A percentile compares a stretch with the other conserved stretches of the same genome.
phyloP scores from a whole-genome alignment of 2,888 invertebrate genomes.

The Trichacis sp. region DNA sequence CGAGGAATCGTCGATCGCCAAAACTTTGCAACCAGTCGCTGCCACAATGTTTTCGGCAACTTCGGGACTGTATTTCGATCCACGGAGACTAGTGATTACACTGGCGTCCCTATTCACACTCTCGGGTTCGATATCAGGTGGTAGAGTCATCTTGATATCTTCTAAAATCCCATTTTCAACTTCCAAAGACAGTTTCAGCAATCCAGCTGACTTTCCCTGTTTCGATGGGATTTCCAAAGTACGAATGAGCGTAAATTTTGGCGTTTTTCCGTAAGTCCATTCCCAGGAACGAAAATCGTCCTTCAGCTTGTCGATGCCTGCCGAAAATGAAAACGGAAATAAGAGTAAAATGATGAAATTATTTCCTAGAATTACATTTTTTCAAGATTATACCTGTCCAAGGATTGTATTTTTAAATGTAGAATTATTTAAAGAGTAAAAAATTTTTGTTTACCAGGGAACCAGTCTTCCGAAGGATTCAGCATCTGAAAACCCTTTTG shows the following conservation, averaged over 20 bases:
- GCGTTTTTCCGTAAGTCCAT: slow-evolving; percentile 90
- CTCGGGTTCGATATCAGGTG: slow-evolving; percentile 73
- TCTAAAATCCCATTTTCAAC: slow-evolving; percentile 77
- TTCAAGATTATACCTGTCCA: no score
- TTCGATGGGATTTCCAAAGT: slow-evolving; percentile 73
- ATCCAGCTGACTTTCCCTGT: slow-evolving; percentile 45
- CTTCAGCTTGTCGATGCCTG: slow-evolving; percentile 79
- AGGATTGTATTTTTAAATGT: no score
- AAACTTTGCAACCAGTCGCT: slow-evolving; percentile 62
- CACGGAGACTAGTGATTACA: slow-evolving; percentile 76
- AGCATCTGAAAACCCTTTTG: slow-evolving; percentile 88
- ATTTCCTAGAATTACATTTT: no score
- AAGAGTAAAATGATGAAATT: background rate
- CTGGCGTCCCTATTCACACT: slow-evolving; percentile 77
- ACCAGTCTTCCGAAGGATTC: slow-evolving; percentile 90
- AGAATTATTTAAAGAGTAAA: no score
- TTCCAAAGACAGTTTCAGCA: slow-evolving; percentile 75
- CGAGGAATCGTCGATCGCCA: slow-evolving; percentile 46
- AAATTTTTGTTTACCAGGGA: slow-evolving; percentile 84
- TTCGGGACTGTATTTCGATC: slow-evolving; percentile 75
- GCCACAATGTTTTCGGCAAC: slow-evolving; percentile 73
- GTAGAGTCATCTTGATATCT: slow-evolving; percentile 76
- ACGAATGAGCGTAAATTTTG: slow-evolving; percentile 82
- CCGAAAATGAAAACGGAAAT: slow-evolving; percentile 10
- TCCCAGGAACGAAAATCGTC: slow-evolving; percentile 83